Conservation (phyloP, 2,113 vertebrate species). For the Paramormyrops kingsleyae region DNA sequence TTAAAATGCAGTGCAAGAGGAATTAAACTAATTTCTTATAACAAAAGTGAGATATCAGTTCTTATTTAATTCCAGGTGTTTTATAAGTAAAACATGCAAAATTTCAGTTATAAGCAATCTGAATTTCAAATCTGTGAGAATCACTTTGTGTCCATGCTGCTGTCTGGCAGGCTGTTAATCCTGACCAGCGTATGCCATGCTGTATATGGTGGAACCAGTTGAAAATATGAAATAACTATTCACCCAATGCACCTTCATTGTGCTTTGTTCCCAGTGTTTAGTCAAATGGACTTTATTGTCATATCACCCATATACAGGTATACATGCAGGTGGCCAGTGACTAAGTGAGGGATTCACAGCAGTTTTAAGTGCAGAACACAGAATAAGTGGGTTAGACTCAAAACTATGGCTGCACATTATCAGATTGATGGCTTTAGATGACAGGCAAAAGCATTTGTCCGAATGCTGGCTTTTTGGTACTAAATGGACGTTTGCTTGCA, state of each 20-base stretch:
- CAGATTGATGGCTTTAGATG: not conserved
- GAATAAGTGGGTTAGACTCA: not conserved
- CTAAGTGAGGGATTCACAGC: not conserved
- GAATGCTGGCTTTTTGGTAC: not conserved
- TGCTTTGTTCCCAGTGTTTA: not conserved
- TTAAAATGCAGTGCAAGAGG: not conserved
- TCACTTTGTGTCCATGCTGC: not conserved
- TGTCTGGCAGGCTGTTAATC: not conserved
- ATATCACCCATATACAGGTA: not conserved
- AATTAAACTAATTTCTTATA: not conserved
- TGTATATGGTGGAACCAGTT: not conserved
- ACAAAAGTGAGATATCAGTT: not conserved
- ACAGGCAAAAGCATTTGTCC: not conserved
- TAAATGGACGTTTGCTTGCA: not conserved
- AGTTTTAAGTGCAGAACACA: not conserved
- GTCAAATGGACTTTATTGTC: not conserved
- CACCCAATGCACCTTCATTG: not conserved
- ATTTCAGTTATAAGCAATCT: not conserved
- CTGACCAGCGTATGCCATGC: not conserved
- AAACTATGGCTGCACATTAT: not conserved
- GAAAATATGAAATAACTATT: not conserved
- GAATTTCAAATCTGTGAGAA: not conserved
- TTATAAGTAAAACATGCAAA: not conserved
- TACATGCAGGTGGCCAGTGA: not conserved
- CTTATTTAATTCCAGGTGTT: not conserved